A percentile compares a stretch with the other conserved stretches of the same genome.
These are phyloP conservation scores for Callithrix jacchus DNA, from an alignment of 2,113 vertebrate species.

Conservation along the genomic window DNA sequence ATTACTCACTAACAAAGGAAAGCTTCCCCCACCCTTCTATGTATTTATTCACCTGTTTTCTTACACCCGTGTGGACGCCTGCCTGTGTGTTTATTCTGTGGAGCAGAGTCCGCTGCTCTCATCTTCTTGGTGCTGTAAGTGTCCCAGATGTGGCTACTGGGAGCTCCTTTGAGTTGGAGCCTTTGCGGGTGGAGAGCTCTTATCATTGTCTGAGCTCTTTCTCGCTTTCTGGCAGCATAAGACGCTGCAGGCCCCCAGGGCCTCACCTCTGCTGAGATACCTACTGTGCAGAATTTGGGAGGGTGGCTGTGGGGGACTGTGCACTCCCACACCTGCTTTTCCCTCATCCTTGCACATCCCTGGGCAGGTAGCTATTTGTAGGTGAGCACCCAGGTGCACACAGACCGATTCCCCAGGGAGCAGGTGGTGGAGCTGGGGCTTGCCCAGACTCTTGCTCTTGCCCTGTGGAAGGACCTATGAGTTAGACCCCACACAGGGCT, in stretches of 20 bases:
- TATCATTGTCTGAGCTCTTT: background rate
- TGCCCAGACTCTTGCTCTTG: background rate
- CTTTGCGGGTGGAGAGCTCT: background rate
- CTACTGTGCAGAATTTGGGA: background rate
- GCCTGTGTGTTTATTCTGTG: fast-evolving
- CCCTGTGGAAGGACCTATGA: background rate
- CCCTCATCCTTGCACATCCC: background rate
- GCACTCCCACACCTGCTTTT: background rate
- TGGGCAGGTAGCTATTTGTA: no score
- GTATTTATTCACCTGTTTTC: background rate
- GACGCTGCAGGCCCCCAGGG: background rate
- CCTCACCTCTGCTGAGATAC: background rate
- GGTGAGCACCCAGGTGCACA: background rate
- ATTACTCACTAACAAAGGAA: no score
- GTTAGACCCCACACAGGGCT: background rate
- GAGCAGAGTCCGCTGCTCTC: fast-evolving
- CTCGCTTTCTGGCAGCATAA: background rate
- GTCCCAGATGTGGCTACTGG: background rate
- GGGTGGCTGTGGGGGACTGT: background rate
- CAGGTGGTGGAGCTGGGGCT: background rate
- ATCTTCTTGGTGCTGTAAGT: fast-evolving
- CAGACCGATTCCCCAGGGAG: background rate
- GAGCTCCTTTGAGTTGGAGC: background rate
- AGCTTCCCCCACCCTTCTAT: fast-evolving
- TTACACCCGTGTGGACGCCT: background rate